Percentiles rank a stretch among this genome's conserved stretches.
phyloP scores from a whole-genome alignment of 2,888 invertebrate genomes.

The Volucella bombylans region DNA sequence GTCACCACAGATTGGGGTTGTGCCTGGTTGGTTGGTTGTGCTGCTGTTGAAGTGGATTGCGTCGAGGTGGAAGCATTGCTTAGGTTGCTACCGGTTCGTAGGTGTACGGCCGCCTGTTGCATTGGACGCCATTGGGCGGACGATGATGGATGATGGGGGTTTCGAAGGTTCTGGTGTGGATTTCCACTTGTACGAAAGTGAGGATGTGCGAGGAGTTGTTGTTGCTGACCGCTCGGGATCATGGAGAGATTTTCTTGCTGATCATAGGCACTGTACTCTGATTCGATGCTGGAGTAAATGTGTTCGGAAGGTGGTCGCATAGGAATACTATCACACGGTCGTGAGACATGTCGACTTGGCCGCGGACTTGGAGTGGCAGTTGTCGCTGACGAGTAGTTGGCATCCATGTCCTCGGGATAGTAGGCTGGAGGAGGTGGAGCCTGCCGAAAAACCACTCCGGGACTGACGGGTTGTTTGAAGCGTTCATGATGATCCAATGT shows the following conservation, averaged over 20 bases:
- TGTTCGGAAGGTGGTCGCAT: conserved; percentile 92
- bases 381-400: conserved; percentile 86
- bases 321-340: conserved; percentile 82
- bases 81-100: conserved; percentile 81
- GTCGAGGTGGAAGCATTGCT: conserved; percentile 81
- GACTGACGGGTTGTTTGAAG: conserved; percentile 83
- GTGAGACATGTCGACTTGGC: conserved; percentile 83
- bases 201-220: conserved; percentile 76
- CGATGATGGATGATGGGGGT: conserved; percentile 62
- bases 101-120: conserved; percentile 79
- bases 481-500: conserved; percentile 86
- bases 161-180: conserved; percentile 59
- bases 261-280: conserved; percentile 92
- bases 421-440: conserved; percentile 84
- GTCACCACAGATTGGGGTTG: conserved; percentile 74
- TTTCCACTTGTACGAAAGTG: conserved; percentile 59
- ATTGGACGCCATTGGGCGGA: conserved; percentile 69
- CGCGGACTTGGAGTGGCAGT: conserved; percentile 86
- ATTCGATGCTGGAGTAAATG: conserved; percentile 95
- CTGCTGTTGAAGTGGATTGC: conserved; percentile 80
- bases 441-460: conserved; percentile 83
- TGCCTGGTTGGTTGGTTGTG: conserved; percentile 75
- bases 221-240: conserved; percentile 81
- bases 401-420: conserved; percentile 84
- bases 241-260: conserved; percentile 83